Conservation (phyloP, 92 coral and sea anemone genomes). For the Isaurus tuberculatus region DNA sequence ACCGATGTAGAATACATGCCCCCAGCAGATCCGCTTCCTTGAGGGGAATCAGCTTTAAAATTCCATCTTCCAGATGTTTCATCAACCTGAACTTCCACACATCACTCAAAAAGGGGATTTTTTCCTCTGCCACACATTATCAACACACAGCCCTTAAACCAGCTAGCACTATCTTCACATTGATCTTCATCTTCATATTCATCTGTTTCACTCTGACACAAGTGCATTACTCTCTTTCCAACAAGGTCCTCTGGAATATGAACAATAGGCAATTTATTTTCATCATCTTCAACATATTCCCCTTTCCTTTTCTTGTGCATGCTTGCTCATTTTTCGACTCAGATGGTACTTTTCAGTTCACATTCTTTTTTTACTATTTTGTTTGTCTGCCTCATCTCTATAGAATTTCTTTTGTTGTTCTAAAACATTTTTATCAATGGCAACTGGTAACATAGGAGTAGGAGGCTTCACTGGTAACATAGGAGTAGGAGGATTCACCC, state of each 20-base stretch:
- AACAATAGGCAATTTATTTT: not conserved
- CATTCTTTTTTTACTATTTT: not conserved
- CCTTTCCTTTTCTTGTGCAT: not conserved
- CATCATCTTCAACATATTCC: not conserved
- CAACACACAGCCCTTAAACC: conserved; percentile 32
- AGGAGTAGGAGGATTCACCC: too few species aligned
- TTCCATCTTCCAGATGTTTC: conserved; percentile 21
- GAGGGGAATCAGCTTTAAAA: conserved; percentile 2
- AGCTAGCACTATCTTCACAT: conserved; percentile 16
- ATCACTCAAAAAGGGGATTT: conserved; percentile 12
- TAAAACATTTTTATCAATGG: not conserved
- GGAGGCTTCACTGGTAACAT: too few species aligned
- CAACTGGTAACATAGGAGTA: conserved; percentile 14
- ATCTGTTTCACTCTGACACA: conserved; percentile 18
- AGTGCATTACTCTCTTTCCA: conserved; percentile 23
- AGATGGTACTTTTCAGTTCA: conserved; percentile 1
- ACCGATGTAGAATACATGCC: conserved; percentile 10
- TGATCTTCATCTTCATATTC: too few species aligned
- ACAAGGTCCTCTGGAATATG: conserved; percentile 39
- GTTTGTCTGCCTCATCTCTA: conserved; percentile 23
- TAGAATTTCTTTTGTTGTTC: conserved; percentile 35
- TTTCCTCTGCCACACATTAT: conserved; percentile 2
- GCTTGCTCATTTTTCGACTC: not conserved
- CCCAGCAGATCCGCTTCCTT: conserved; percentile 9
- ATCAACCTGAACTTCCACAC: conserved; percentile 4